Conservation (phyloP, 2,797 vertebrate genomes). For the Malurus leucopterus region DNA sequence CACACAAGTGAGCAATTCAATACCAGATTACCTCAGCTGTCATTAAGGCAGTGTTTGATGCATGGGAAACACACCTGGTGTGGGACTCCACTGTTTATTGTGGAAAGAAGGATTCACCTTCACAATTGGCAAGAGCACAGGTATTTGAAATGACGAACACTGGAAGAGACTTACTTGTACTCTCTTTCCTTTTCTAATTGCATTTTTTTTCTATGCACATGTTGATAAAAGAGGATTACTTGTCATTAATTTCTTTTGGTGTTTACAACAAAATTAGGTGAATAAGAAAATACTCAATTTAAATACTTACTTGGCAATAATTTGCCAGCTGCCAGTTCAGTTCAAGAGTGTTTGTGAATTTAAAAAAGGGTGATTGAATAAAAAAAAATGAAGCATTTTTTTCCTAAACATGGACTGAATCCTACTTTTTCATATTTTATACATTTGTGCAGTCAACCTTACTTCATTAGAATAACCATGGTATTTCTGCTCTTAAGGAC, state of each 20-base stretch:
- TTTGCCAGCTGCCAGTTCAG: background rate
- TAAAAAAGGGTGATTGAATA: background rate
- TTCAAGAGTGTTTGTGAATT: background rate
- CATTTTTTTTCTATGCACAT: background rate
- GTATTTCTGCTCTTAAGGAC: background rate
- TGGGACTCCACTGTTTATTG: background rate
- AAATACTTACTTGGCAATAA: background rate
- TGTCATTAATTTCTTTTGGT: background rate
- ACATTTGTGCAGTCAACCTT: background rate
- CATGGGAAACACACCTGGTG: background rate
- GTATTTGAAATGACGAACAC: background rate
- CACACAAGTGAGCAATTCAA: background rate
- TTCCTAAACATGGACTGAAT: background rate
- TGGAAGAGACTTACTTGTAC: background rate
- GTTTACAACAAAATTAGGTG: background rate
- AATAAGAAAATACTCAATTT: background rate
- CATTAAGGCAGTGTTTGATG: background rate
- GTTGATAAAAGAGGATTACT: background rate
- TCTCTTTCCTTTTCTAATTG: background rate
- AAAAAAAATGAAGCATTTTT: background rate
- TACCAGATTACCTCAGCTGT: slow-evolving; percentile 11
- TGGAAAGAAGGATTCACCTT: background rate
- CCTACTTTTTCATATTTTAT: background rate
- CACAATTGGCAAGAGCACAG: background rate
- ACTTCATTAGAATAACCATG: background rate